Conservation (phyloP, 2,888 invertebrate genomes). For the Pegoplata infirma region DNA sequence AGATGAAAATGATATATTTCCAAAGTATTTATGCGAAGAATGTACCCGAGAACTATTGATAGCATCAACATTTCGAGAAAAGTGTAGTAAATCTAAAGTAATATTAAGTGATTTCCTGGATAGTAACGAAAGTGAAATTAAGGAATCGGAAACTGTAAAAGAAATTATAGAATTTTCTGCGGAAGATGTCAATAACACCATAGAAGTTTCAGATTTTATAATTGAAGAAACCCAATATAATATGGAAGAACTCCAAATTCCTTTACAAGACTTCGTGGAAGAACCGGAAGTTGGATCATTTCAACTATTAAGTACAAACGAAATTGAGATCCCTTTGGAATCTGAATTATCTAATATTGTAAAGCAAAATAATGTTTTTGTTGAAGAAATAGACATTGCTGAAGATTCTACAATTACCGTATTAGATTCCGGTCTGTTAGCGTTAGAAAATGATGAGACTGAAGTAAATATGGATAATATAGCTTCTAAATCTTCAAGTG, state of each 20-base stretch:
- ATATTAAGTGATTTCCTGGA: constrained; percentile 56
- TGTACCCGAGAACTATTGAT: constrained; percentile 74
- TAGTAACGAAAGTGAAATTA: neutral
- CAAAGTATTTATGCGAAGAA: constrained; percentile 74
- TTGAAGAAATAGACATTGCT: neutral
- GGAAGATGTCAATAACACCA: neutral
- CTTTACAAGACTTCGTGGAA: neutral
- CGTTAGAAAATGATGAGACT: neutral
- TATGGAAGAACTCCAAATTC: neutral
- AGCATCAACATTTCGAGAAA: constrained; percentile 73
- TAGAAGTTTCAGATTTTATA: constrained; percentile 9
- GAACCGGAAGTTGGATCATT: neutral
- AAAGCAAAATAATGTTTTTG: neutral
- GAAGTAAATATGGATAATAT: neutral
- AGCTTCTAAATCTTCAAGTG: neutral
- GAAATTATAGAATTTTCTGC: constrained; percentile 29
- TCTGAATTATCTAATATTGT: neutral
- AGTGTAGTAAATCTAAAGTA: constrained; percentile 70
- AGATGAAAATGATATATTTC: constrained; percentile 67
- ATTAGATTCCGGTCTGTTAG: neutral
- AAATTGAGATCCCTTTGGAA: neutral
- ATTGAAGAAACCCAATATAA: neutral
- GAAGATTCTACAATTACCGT: neutral
- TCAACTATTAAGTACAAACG: neutral
- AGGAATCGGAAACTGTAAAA: neutral